Percentiles rank a stretch among this genome's conserved stretches.
phyloP scores from a whole-genome alignment of 2,113 vertebrate species.

The Cynocephalus volans region DNA sequence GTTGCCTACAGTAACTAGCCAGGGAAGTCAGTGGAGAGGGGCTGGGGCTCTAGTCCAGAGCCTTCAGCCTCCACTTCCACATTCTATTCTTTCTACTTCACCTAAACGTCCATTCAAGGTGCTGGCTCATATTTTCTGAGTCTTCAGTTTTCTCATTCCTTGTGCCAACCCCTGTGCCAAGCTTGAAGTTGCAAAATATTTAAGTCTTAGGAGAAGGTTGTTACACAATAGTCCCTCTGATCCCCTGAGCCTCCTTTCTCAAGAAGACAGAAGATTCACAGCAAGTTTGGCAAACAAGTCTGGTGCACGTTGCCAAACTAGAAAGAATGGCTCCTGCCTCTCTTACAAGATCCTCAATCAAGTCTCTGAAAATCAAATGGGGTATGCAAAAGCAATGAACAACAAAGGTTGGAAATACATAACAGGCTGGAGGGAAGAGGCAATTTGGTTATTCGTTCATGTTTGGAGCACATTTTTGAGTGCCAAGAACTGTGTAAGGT shows the following conservation, averaged over 20 bases:
- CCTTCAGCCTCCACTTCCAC: background rate
- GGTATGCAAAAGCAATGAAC: background rate
- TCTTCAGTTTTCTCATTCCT: background rate
- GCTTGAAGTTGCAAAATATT: slow-evolving; percentile 63
- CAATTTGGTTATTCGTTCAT: background rate
- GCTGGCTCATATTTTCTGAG: background rate
- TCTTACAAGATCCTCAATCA: background rate
- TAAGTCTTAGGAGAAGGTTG: slow-evolving; percentile 39
- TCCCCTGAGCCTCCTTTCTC: slow-evolving; percentile 50
- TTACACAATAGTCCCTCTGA: slow-evolving; percentile 60
- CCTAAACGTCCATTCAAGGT: slow-evolving; percentile 52
- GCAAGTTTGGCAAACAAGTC: slow-evolving; percentile 55
- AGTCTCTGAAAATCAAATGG: background rate
- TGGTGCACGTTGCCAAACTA: slow-evolving; percentile 43
- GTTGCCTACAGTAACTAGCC: background rate
- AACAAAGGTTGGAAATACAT: background rate
- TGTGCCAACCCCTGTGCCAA: slow-evolving; percentile 45
- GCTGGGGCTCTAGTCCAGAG: too few relatives aligned
- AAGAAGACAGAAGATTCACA: slow-evolving; percentile 54
- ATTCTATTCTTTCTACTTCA: background rate
- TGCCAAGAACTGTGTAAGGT: background rate
- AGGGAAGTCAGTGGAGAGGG: background rate
- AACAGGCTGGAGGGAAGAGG: background rate
- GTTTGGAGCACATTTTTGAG: background rate
- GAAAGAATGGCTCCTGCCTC: slow-evolving; percentile 47